Percentiles rank a stretch among this genome's conserved stretches.
Evolutionary conservation across 2,888 invertebrate species (phyloP).

Genomic region (Drosophila mimica): DNA sequence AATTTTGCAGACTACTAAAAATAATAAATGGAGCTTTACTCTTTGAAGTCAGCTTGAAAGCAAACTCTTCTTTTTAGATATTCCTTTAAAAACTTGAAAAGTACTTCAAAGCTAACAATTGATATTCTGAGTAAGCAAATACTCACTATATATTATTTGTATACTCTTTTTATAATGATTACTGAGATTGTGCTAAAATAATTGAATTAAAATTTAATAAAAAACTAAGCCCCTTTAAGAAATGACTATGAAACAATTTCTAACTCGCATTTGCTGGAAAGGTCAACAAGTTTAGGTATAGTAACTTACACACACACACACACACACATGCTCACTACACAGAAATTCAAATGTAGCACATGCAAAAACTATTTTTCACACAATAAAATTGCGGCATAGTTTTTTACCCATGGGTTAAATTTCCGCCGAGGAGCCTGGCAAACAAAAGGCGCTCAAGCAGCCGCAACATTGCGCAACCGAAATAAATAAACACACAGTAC

Average conservation of each 20-base stretch:
- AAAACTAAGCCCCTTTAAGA: constrained; percentile 2
- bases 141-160: neutral
- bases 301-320: neutral
- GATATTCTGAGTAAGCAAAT: neutral
- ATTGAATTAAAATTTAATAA: constrained; percentile 6
- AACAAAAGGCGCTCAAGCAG: constrained; percentile 58
- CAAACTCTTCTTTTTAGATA: neutral
- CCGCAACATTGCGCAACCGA: constrained; percentile 49
- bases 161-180: neutral
- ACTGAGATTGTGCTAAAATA: neutral
- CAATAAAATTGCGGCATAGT: constrained; percentile 63
- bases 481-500: constrained; percentile 47
- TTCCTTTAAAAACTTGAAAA: neutral
- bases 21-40: neutral
- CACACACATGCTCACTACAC: neutral
- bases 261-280: constrained; percentile 35
- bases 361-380: constrained; percentile 49
- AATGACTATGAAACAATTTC: neutral
- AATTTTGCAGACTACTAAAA: neutral
- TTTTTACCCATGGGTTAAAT: constrained; percentile 52
- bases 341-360: constrained; percentile 7
- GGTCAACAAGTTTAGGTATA: constrained; percentile 54
- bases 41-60: neutral
- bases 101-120: neutral
- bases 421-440: constrained; percentile 45